These are phyloP conservation scores for Ceyx margarethae DNA, from an alignment of 2,113 vertebrate species.

Conservation along the genomic window DNA sequence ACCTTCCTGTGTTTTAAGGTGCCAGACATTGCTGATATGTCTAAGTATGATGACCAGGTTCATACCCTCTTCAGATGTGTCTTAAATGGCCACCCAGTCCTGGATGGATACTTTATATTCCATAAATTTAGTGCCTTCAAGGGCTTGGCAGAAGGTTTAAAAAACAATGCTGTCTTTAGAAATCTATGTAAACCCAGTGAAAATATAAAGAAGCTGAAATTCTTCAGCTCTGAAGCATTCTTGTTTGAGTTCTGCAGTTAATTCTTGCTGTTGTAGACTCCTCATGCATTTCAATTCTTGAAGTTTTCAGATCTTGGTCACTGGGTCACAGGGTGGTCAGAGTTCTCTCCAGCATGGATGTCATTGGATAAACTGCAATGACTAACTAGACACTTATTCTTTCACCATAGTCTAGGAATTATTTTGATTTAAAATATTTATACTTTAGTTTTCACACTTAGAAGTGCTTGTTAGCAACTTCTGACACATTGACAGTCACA, in stretches of 20 bases:
- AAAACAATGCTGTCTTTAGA: not conserved
- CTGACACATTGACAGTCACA: not conserved
- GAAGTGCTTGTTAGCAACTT: not conserved
- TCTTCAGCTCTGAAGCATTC: not conserved
- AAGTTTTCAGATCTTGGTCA: not conserved
- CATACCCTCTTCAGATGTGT: not conserved
- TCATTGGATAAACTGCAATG: not conserved
- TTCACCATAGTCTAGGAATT: not conserved
- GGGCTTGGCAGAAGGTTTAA: not conserved
- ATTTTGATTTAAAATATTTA: constrained; percentile 35
- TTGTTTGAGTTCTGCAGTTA: not conserved
- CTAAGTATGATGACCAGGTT: not conserved
- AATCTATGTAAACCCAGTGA: not conserved
- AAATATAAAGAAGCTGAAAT: not conserved
- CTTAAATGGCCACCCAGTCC: not conserved
- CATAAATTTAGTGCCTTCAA: not conserved
- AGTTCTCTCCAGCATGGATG: not conserved
- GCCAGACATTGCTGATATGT: not conserved
- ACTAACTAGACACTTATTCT: not conserved
- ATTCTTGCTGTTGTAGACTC: not conserved
- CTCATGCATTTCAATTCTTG: not conserved
- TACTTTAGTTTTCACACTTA: not conserved
- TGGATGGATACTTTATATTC: not conserved
- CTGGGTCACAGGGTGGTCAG: not conserved
- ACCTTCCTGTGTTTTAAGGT: not conserved